Evolutionary conservation across 2,888 invertebrate genomes (phyloP).

Genomic region (Phoenoteleia sp.): DNA sequence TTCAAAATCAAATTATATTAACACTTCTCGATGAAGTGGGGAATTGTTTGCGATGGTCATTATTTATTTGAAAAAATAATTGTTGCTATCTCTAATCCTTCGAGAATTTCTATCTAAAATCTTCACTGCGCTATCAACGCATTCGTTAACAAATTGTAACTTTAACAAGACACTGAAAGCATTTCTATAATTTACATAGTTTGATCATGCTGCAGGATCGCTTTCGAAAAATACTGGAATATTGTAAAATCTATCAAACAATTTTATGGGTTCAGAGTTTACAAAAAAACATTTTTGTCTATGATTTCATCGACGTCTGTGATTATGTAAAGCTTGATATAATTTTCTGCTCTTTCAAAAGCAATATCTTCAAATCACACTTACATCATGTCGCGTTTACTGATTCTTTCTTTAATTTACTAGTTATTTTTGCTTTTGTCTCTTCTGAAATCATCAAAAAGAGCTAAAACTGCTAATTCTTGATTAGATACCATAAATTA

Average conservation of each 20-base stretch:
- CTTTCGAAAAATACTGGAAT: background rate
- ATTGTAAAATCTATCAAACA: background rate
- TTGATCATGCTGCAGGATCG: background rate
- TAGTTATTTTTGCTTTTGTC: slow-evolving; percentile 6
- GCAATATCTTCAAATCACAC: background rate
- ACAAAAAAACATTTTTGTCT: slow-evolving; percentile 4
- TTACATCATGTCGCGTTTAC: background rate
- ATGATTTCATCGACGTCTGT: slow-evolving; percentile 2
- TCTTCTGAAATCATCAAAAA: background rate
- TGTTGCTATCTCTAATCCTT: slow-evolving; percentile 5
- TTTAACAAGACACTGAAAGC: background rate
- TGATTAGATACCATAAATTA: background rate
- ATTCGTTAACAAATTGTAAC: slow-evolving; percentile 8
- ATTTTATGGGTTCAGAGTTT: slow-evolving; percentile 6
- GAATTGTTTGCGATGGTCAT: slow-evolving; percentile 8
- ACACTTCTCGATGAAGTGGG: slow-evolving; percentile 8
- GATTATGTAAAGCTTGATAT: slow-evolving; percentile 10
- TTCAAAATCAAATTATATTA: no score
- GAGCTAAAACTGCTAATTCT: background rate
- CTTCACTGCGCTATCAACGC: slow-evolving; percentile 6
- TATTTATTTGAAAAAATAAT: slow-evolving; percentile 1
- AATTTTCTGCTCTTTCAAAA: background rate
- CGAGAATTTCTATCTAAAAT: slow-evolving; percentile 14
- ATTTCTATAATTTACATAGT: slow-evolving; percentile 1
- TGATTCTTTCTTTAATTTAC: background rate